Base-by-base conservation (phyloP, 2,888 invertebrate species). In the Campoplex capitator region DNA sequence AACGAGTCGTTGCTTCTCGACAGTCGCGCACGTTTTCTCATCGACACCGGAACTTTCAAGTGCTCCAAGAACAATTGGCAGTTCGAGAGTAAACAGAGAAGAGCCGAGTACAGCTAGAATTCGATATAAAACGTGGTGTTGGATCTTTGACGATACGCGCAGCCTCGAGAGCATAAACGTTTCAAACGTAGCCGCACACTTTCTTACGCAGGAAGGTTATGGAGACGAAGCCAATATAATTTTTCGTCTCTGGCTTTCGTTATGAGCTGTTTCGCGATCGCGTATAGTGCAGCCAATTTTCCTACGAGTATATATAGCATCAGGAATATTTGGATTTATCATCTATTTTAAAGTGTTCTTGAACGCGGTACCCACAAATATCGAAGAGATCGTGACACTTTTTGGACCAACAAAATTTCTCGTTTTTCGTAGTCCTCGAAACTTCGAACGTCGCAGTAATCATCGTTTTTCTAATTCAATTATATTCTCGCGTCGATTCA, bases 41-140 rank as follows among this genome's bases (percentile, higher is more conserved):
- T 81, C 75, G 75, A 84, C 56, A 54, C 35, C n/a, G 62, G 18
- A 23, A 42, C 51, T 74, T 74, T 70, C 77, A 38, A 68, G 35
- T 18, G 58, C 74, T 42, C n/a, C 58, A 28, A 13, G 67, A 82
- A 68, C 58, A 71, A 62, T 85, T 85, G 85, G 82, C 82, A 82
- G 70, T 28, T 62, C 38, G 74, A 35, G 81, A 32, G 82, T 76
- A 85, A 82, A 85, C 82, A 71, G 6, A 18, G 32, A 28, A 9
- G 32, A 32, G 62, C 18, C 23, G 38, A 51, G 38, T 3, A 23
- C 23, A 67, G 62, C 38, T 58, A 23, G 48, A 45, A 73, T 45
- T 78, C 82, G 75, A 76, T 45, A 54, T 28, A 45, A 75, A 76
- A 56, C 74, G 42, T 75, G 67, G 67, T 68, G 42, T 42, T 67